Conservation (phyloP, 2,797 vertebrate genomes). For the Schizopygopsis pylzovi region DNA sequence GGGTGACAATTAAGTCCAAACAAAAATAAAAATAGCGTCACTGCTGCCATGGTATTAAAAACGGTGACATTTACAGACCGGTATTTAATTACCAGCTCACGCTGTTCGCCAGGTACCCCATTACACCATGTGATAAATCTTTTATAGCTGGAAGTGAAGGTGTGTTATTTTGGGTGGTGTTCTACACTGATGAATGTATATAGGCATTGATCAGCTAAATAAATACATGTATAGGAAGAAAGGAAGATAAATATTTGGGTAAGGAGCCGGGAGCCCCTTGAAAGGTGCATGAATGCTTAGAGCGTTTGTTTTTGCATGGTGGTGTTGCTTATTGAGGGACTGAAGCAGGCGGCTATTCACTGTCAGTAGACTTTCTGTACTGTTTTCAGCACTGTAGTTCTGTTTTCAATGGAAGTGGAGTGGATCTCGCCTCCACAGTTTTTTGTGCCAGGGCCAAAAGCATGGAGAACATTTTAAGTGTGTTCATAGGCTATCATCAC, state of each 20-base stretch:
- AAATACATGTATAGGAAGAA: conserved; percentile 48
- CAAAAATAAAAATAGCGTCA: conserved; percentile 74
- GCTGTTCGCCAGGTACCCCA: conserved; percentile 71
- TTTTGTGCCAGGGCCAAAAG: conserved; percentile 38
- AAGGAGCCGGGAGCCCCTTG: conserved; percentile 46
- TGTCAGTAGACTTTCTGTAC: conserved; percentile 26
- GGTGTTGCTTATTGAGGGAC: conserved; percentile 42
- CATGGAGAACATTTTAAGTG: conserved; percentile 48
- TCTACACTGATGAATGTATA: conserved; percentile 41
- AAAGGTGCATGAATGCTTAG: conserved; percentile 35
- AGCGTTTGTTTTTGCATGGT: conserved; percentile 25
- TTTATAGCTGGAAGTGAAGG: conserved; percentile 54
- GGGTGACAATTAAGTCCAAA: conserved; percentile 69
- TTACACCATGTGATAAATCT: conserved; percentile 79
- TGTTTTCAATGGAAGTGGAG: conserved; percentile 39
- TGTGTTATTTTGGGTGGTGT: conserved; percentile 19
- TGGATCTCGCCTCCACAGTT: conserved; percentile 32
- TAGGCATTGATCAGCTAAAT: conserved; percentile 49
- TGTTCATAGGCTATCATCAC: conserved; percentile 51
- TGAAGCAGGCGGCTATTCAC: conserved; percentile 35
- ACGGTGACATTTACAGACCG: conserved; percentile 78
- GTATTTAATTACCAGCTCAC: conserved; percentile 64
- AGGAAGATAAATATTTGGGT: conserved; percentile 46
- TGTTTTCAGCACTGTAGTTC: conserved; percentile 20
- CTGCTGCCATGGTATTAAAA: conserved; percentile 75